These are phyloP conservation scores for Marasmarcha lunaedactyla DNA, from an alignment of 2,888 invertebrate species.

Conservation along the genomic window DNA sequence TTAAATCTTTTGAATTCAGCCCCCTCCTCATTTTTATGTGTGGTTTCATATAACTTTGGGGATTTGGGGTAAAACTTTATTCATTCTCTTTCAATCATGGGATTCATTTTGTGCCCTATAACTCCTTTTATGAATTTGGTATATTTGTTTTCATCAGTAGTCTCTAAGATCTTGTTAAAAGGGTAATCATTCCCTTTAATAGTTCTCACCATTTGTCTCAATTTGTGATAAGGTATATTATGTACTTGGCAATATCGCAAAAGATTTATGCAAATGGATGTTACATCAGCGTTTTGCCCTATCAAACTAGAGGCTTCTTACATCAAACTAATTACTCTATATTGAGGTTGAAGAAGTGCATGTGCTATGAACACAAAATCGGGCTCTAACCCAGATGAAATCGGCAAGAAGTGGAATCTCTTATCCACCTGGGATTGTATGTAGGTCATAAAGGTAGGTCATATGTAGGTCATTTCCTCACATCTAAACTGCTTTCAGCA, in stretches of 20 bases:
- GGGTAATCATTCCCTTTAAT: too few relatives aligned
- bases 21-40: background rate
- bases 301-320: too few relatives aligned
- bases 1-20: too few relatives aligned
- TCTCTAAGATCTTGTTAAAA: too few relatives aligned
- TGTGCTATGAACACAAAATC: slow-evolving; percentile 4
- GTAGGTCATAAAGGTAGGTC: background rate
- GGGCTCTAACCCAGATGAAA: background rate
- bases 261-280: too few relatives aligned
- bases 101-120: background rate
- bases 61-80: slow-evolving; percentile 5
- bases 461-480: background rate
- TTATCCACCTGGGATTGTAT: too few relatives aligned
- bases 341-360: slow-evolving; percentile 2
- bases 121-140: background rate
- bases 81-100: slow-evolving; percentile 1
- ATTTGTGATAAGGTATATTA: too few relatives aligned
- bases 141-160: background rate
- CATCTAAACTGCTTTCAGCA: slow-evolving; percentile 1
- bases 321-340: too few relatives aligned
- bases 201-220: too few relatives aligned
- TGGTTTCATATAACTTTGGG: background rate
- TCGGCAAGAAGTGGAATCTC: background rate
- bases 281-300: too few relatives aligned
- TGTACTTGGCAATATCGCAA: too few relatives aligned